Percentiles rank a stretch among this genome's conserved stretches.
These are phyloP conservation scores for Drosophila borborema DNA, from an alignment of 2,888 invertebrate genomes.

Conservation along the genomic window DNA sequence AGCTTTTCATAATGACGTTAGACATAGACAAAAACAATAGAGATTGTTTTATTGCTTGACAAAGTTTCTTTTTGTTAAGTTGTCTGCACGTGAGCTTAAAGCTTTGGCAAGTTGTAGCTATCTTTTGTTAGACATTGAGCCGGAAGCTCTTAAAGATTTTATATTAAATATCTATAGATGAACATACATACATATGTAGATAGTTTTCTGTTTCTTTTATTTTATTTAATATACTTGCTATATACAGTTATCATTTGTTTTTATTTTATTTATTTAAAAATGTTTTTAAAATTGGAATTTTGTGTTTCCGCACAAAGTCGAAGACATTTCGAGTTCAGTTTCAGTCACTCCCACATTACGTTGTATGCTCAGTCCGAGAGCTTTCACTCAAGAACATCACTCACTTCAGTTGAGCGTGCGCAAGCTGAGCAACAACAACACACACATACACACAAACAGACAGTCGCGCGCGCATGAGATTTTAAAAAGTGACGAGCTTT, in stretches of 20 bases:
- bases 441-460: conserved; percentile 8
- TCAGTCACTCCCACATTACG: conserved; percentile 42
- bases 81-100: conserved; percentile 13
- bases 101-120: neutral
- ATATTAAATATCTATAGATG: neutral
- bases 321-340: conserved; percentile 1
- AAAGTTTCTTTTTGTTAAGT: neutral
- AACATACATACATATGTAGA: neutral
- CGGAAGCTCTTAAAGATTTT: neutral
- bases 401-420: conserved; percentile 60
- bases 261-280: neutral
- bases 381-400: conserved; percentile 62
- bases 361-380: conserved; percentile 41
- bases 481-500: conserved; percentile 37
- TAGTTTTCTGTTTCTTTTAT: neutral
- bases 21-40: too few relatives aligned
- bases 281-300: neutral
- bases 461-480: conserved; percentile 9
- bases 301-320: neutral
- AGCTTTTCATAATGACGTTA: conserved; percentile 4
- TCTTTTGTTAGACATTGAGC: neutral
- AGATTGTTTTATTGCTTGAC: neutral
- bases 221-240: neutral
- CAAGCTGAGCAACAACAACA: conserved; percentile 38
- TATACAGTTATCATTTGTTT: neutral